Percentiles rank a stretch among this genome's conserved stretches.
phyloP scores from a whole-genome alignment of 2,888 invertebrate genomes.

The Siphlonurus alternatus region DNA sequence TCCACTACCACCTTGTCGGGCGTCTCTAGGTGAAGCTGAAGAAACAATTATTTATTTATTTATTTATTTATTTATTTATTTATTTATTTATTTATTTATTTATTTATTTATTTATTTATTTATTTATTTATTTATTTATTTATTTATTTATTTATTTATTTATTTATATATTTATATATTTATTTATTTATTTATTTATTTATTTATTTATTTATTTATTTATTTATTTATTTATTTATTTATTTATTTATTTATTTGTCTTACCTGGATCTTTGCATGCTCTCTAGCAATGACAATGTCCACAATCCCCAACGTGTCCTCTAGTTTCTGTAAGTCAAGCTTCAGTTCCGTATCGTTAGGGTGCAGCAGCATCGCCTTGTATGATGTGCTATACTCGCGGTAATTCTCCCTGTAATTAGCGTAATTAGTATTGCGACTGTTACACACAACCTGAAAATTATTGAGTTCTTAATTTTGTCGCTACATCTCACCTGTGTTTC shows the following conservation, averaged over 20 bases:
- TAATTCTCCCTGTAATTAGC: slow-evolving; percentile 39
- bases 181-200: too few species aligned
- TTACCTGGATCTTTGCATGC: slow-evolving; percentile 59
- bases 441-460: not conserved
- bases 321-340: slow-evolving; percentile 53
- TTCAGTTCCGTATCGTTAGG: slow-evolving; percentile 58
- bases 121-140: too few species aligned
- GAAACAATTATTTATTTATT: not conserved
- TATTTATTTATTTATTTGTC: too few species aligned
- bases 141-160: too few species aligned
- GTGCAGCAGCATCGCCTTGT: slow-evolving; percentile 49
- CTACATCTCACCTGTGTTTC: slow-evolving; percentile 36
- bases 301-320: slow-evolving; percentile 52
- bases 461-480: not conserved
- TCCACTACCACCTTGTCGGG: not conserved
- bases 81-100: too few species aligned
- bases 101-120: too few species aligned
- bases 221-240: too few species aligned
- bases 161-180: too few species aligned
- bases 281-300: slow-evolving; percentile 64
- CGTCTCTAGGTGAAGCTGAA: not conserved
- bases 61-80: too few species aligned
- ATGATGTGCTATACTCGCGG: slow-evolving; percentile 47
- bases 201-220: too few species aligned
- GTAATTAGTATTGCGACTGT: not conserved